Base-by-base conservation (phyloP, 2,113 vertebrate species). In the Rattus rattus region DNA sequence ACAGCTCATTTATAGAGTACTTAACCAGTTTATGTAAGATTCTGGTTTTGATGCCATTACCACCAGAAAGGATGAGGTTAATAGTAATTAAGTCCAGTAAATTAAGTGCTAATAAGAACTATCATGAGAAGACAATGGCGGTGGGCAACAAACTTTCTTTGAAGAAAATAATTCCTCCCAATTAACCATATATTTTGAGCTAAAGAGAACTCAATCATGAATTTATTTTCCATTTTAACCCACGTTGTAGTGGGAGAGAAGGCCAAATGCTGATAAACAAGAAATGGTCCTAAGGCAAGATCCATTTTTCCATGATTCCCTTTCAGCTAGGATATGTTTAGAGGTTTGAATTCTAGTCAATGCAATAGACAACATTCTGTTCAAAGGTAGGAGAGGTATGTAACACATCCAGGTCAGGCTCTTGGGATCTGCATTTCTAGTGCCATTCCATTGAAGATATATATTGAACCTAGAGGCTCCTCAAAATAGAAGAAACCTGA, bases 221-320 rank as follows among this genome's bases (percentile, higher is more conserved):
- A 79, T 75, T 26, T 47, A 84, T 52, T 94, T 94, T 89, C 9
- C 69, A 94, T 85, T 84, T 86, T 76, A 91, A 86, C n/a, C 36
- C 77, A 91, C 43, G 81, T 14, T 91, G 69, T 39, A 88, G 67
- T 95, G 13, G 65, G 10, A 76, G 59, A 97, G 49, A 56, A 61
- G 19, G 88, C 49, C 73, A 33, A n/a, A 24, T 65, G 20, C 30
- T 65, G 17, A 49, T 47, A 36, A 70, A 19, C 54, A 88, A 91
- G 59, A 59, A 61, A 52, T 77, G 89, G 13, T 73, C n/a, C 1
- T 67, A 69, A 91, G 52, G 19, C 5, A 14, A 61, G 26, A 77
- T 63, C 9, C 59, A 70, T 6, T 59, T 61, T 69, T 59, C 8
- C 14, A 22, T 26, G 10, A 13, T 26, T 19, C 12, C 12, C 28